Evolutionary conservation across 2,113 vertebrate genomes (phyloP).

Genomic region (Burhinus oedicnemus): DNA sequence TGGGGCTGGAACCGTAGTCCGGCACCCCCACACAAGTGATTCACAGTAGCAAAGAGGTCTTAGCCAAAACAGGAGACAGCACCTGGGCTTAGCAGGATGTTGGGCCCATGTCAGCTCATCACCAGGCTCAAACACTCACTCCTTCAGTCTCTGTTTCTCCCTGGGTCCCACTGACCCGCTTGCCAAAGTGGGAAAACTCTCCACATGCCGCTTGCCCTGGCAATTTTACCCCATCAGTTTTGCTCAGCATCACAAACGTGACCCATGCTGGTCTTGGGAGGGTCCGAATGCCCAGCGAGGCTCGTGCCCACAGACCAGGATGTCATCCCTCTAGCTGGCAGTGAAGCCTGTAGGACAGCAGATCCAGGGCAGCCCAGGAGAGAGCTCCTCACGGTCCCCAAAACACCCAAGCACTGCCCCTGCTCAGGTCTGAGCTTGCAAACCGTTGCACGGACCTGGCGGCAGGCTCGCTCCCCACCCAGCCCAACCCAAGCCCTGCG

Average conservation of each 20-base stretch:
- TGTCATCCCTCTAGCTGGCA: not conserved
- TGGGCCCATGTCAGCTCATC: not conserved
- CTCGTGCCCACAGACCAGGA: not conserved
- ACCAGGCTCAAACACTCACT: not conserved
- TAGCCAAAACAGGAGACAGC: not conserved
- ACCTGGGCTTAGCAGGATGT: not conserved
- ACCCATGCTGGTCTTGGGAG: not conserved
- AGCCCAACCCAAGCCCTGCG: not conserved
- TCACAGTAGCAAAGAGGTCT: not conserved
- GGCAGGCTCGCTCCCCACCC: rapidly evolving
- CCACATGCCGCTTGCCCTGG: not conserved
- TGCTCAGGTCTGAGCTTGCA: not conserved
- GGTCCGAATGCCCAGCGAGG: not conserved
- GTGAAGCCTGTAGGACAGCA: not conserved
- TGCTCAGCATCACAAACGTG: not conserved
- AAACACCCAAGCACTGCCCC: not conserved
- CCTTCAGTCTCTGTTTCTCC: not conserved
- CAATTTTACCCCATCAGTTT: rapidly evolving
- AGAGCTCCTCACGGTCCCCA: not conserved
- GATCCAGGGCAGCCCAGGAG: not conserved
- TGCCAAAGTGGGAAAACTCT: not conserved
- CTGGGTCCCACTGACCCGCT: not conserved
- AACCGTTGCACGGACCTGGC: not conserved
- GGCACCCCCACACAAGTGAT: not conserved
- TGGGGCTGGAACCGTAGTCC: not conserved